Evolutionary conservation across 2,888 invertebrate species (phyloP).

Genomic region (Xiphydria camelus): DNA sequence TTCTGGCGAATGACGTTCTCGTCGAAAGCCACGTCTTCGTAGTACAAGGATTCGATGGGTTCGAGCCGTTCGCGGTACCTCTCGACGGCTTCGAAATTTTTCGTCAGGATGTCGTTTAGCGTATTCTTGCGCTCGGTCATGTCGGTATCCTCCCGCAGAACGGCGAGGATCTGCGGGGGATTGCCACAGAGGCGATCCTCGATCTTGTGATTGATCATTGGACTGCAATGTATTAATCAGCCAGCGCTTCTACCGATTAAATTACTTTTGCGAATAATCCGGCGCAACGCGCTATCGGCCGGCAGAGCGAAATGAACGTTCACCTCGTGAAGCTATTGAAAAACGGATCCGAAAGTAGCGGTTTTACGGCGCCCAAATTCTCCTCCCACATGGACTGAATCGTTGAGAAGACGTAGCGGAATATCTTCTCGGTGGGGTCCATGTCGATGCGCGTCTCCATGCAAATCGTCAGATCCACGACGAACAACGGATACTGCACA

Average conservation of each 20-base stretch:
- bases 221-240: slow-evolving; percentile 59
- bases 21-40: slow-evolving; percentile 70
- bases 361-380: slow-evolving; percentile 69
- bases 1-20: slow-evolving; percentile 67
- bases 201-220: slow-evolving; percentile 80
- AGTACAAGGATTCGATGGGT: slow-evolving; percentile 68
- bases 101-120: slow-evolving; percentile 63
- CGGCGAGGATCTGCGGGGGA: slow-evolving; percentile 71
- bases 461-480: slow-evolving; percentile 61
- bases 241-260: background rate
- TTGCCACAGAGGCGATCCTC: slow-evolving; percentile 76
- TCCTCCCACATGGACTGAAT: slow-evolving; percentile 70
- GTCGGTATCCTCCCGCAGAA: slow-evolving; percentile 70
- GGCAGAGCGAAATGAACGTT: slow-evolving; percentile 25
- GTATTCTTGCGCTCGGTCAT: slow-evolving; percentile 63
- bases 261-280: slow-evolving; percentile 4
- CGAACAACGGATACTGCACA: slow-evolving; percentile 67
- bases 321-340: slow-evolving; percentile 76
- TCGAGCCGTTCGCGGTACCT: slow-evolving; percentile 70
- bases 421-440: slow-evolving; percentile 67
- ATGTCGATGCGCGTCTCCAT: slow-evolving; percentile 55
- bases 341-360: slow-evolving; percentile 71
- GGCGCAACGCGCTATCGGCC: slow-evolving; percentile 12
- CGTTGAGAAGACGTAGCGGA: slow-evolving; percentile 64
- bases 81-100: slow-evolving; percentile 67